A percentile compares a stretch with the other conserved stretches of the same genome.
Conservation (phyloP, 2,888 invertebrate species). For the Plagiodera versicolora region DNA sequence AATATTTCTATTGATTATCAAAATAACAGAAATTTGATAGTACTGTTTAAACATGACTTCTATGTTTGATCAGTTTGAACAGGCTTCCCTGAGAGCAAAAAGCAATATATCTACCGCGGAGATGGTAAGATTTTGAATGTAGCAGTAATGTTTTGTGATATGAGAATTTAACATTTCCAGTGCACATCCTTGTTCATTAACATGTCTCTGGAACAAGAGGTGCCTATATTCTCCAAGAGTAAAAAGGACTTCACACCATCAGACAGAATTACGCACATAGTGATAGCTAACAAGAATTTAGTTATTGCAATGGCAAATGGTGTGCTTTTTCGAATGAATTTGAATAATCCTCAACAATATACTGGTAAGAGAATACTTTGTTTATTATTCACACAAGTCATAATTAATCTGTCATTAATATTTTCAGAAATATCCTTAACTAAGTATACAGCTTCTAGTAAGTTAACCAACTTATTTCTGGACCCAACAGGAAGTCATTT, state of each 20-base stretch:
- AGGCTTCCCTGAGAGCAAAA: constrained; percentile 66
- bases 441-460: constrained; percentile 64
- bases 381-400: background rate
- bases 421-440: constrained; percentile 73
- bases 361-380: constrained; percentile 63
- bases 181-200: constrained; percentile 60
- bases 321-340: constrained; percentile 76
- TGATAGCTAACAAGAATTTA: constrained; percentile 79
- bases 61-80: constrained; percentile 82
- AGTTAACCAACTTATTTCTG: constrained; percentile 70
- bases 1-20: too few relatives aligned
- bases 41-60: constrained; percentile 66
- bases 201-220: constrained; percentile 69
- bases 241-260: constrained; percentile 80
- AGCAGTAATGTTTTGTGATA: background rate
- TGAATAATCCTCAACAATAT: constrained; percentile 74
- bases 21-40: too few relatives aligned
- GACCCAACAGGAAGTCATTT: constrained; percentile 88
- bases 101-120: constrained; percentile 53
- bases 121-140: constrained; percentile 49
- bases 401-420: background rate
- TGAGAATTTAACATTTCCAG: constrained; percentile 32
- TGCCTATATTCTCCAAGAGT: constrained; percentile 84
- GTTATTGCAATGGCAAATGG: constrained; percentile 84
- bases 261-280: constrained; percentile 77